phyloP scores from a whole-genome alignment of 2,113 vertebrate species.

The Phalacrocorax aristotelis region DNA sequence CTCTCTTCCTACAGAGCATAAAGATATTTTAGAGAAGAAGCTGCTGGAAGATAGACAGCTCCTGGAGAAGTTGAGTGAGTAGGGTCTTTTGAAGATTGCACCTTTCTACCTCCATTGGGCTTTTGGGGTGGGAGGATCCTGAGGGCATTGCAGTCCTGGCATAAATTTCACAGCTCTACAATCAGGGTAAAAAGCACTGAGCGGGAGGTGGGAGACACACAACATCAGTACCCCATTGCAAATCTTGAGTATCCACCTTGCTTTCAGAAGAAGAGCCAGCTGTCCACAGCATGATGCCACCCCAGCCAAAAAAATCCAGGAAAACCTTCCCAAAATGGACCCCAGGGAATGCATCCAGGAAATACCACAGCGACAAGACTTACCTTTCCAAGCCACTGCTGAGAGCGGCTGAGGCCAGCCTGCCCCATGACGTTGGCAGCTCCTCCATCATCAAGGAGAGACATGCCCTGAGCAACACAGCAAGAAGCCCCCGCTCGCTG shows the following conservation, averaged over 20 bases:
- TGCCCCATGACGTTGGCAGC: neutral
- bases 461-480: accelerated
- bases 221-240: accelerated
- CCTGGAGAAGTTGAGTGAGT: constrained; percentile 57
- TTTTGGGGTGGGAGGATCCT: neutral
- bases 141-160: accelerated
- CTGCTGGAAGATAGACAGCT: constrained; percentile 49
- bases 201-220: neutral
- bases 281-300: neutral
- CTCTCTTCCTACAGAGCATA: constrained; percentile 36
- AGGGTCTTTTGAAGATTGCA: neutral
- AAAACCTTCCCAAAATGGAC: constrained; percentile 64
- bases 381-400: neutral
- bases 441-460: constrained; percentile 26
- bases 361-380: neutral
- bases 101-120: neutral
- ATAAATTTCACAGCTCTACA: neutral
- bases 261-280: constrained; percentile 46
- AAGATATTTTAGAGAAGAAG: constrained; percentile 53
- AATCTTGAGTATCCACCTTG: neutral
- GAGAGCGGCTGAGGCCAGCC: neutral
- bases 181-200: neutral
- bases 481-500: neutral
- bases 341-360: neutral
- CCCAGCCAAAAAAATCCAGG: constrained; percentile 62